phyloP scores from a whole-genome alignment of 2,888 invertebrate species.

The Ariolimax columbianus region DNA sequence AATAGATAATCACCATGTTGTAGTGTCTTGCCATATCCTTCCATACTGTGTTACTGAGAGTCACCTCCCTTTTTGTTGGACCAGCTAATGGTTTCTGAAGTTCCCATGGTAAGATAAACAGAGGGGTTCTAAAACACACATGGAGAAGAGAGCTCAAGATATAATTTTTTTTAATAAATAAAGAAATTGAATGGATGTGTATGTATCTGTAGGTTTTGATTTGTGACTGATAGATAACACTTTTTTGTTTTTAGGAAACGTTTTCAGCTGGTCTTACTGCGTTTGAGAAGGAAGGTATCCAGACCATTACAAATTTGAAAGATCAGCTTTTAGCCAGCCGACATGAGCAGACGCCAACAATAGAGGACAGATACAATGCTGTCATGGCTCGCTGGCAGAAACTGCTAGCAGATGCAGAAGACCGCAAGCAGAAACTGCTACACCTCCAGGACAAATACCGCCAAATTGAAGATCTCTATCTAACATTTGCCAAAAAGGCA shows the following conservation, averaged over 20 bases:
- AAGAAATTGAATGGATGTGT: too few species aligned
- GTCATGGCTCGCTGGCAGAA: conserved; percentile 97
- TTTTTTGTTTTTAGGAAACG: conserved; percentile 83
- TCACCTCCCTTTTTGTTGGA: too few species aligned
- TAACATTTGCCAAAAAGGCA: conserved; percentile 99
- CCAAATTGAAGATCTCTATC: conserved; percentile 94
- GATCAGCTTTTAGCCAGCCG: conserved; percentile 92
- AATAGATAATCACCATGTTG: too few species aligned
- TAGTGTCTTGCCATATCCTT: too few species aligned
- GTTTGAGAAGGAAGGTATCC: conserved; percentile 97
- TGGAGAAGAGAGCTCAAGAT: too few species aligned
- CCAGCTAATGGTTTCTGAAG: too few species aligned
- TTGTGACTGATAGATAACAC: too few species aligned
- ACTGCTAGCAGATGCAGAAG: conserved; percentile 92
- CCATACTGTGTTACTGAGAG: too few species aligned
- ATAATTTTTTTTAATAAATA: too few species aligned
- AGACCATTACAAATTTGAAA: conserved; percentile 95
- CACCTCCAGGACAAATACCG: conserved; percentile 99
- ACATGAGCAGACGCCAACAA: conserved; percentile 95
- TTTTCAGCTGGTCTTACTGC: conserved; percentile 93
- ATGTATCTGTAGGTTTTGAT: too few species aligned
- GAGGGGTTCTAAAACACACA: too few species aligned
- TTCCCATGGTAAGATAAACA: too few species aligned
- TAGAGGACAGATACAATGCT: conserved; percentile 94
- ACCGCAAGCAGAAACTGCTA: conserved; percentile 93